Percentiles rank a stretch among this genome's conserved stretches.
phyloP scores from a whole-genome alignment of 2,797 vertebrate genomes.

The Paramormyrops hopkinsi region DNA sequence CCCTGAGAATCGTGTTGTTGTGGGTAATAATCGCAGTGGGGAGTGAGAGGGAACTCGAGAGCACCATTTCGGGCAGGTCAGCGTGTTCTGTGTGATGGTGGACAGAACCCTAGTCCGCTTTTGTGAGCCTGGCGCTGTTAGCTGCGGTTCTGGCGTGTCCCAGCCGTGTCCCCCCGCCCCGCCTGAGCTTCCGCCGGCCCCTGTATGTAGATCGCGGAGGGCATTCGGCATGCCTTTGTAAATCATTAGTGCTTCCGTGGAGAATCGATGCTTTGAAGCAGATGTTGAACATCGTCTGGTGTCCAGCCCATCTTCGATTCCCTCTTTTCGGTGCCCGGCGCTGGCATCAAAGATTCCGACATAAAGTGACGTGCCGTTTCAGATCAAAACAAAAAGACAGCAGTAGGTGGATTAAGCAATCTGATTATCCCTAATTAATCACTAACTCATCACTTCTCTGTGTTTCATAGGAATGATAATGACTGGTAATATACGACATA shows the following conservation, averaged over 20 bases:
- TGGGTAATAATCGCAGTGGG: not conserved
- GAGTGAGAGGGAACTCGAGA: not conserved
- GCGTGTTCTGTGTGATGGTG: not conserved
- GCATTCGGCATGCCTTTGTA: not conserved
- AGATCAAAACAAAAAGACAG: not conserved
- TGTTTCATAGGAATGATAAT: not conserved
- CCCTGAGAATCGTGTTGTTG: not conserved
- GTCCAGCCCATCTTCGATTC: not conserved
- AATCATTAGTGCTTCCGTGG: not conserved
- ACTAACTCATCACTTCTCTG: not conserved
- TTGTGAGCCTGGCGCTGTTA: not conserved
- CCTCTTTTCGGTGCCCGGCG: not conserved
- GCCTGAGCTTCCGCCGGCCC: not conserved
- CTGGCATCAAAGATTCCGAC: not conserved
- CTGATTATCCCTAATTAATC: not conserved
- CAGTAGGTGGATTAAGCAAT: not conserved
- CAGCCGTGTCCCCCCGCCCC: not conserved
- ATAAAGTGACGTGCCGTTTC: not conserved
- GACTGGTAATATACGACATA: not conserved
- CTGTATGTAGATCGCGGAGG: not conserved
- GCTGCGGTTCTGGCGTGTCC: not conserved
- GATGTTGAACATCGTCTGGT: not conserved
- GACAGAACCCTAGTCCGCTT: not conserved
- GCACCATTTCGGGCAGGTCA: not conserved
- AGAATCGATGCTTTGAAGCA: not conserved